Base-by-base conservation (phyloP, 2,888 invertebrate species). In the Nyleta sp. region DNA sequence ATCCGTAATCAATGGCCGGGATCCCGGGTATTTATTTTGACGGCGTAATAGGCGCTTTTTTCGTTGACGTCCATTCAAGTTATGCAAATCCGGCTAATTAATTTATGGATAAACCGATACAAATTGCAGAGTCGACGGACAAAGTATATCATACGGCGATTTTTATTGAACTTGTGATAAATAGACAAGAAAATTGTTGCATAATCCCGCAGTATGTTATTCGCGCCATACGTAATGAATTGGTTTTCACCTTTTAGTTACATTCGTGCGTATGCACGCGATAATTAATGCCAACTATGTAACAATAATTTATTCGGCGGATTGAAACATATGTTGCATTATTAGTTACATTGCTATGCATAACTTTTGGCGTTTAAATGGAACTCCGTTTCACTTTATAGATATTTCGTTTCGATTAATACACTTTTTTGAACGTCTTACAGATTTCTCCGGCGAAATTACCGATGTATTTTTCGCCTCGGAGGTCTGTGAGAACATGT, bases 161-260 rank as follows among this genome's bases (percentile, higher is more conserved):
- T 67, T 74, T 74, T 67, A 38, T 60, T 46, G 17, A 53, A 46
- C 44, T 52, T 35, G 44, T 28, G 33, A 67, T 74, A 74, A 60
- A 67, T 59, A 46, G 22, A 22, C 67, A 40, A 22, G 74, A 57
- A 67, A 65, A 46, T 60, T 11, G 44, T 74, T 74, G 74, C 60
- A 53, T 53, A 67, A 74, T 59, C 20, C 10, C 17, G 60, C 5
- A 31, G 46, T 60, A 24, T 50, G 24, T 74, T 60, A 60, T 42
- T 50, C 46, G 22, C 13, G 46, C 1, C 15, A 6, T 42, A 60
- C 60, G 46, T 67, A 67, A 74, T 67, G 31, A 74, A 74, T 74
- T 53, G 52, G 67, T 67, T 74, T 74, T 74, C 74, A 74, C 74
- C 67, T 67, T 60, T 67, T 52, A 57, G 55, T 64, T 55, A 50